Evolutionary conservation across 2,113 vertebrate genomes (phyloP).

Genomic region (Cheilinus undulatus): DNA sequence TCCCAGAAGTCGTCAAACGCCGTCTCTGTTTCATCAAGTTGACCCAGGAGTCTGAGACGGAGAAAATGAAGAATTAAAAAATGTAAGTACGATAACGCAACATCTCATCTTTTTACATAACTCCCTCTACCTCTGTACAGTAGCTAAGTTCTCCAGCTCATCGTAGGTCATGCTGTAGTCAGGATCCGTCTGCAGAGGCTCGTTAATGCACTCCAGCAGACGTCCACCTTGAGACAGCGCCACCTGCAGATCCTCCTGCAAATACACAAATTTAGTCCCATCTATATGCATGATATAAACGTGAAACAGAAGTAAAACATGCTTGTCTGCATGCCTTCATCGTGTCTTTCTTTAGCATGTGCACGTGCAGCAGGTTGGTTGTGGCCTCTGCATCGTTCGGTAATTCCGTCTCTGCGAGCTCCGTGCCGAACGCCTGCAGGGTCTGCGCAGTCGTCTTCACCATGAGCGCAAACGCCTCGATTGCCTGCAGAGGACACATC

Average conservation of each 20-base stretch:
- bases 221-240: slow-evolving; percentile 87
- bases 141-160: slow-evolving; percentile 91
- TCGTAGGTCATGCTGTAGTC: slow-evolving; percentile 90
- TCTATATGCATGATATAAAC: too few relatives aligned
- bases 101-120: not conserved
- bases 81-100: not conserved
- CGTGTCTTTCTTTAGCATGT: slow-evolving; percentile 88
- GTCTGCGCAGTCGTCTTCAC: slow-evolving; percentile 97
- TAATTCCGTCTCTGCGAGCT: slow-evolving; percentile 95
- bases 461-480: slow-evolving; percentile 96
- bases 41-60: slow-evolving; percentile 88
- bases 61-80: not conserved
- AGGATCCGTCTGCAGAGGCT: slow-evolving; percentile 86
- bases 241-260: slow-evolving; percentile 89
- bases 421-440: slow-evolving; percentile 94
- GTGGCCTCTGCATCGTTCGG: slow-evolving; percentile 92
- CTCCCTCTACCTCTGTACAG: slow-evolving; percentile 89
- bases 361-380: slow-evolving; percentile 85
- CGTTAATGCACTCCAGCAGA: slow-evolving; percentile 88
- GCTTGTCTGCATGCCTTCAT: too few relatives aligned
- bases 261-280: too few relatives aligned
- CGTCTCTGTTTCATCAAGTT: slow-evolving; percentile 91
- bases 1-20: slow-evolving; percentile 98
- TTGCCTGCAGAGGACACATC: slow-evolving; percentile 83
- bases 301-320: too few relatives aligned